These are phyloP conservation scores for Mactromeris polynyma DNA, from an alignment of 2,888 invertebrate species.

Conservation along the genomic window DNA sequence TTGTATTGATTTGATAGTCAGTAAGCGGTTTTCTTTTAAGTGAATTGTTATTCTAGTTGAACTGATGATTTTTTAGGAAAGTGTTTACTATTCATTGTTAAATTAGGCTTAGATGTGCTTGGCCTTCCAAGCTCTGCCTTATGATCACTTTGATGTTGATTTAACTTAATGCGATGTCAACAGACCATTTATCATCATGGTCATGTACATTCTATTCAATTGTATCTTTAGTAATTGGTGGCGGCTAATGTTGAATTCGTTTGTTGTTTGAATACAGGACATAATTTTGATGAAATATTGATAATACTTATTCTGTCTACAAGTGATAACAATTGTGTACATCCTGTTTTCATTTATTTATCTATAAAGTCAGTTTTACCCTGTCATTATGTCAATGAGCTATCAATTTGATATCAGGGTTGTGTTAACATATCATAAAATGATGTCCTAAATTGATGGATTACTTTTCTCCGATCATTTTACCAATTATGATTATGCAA, in stretches of 20 bases:
- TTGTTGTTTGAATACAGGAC: background rate
- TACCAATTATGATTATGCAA: background rate
- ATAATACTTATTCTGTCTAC: background rate
- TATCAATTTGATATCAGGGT: background rate
- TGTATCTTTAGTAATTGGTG: background rate
- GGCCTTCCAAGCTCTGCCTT: background rate
- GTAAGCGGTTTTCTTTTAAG: no score
- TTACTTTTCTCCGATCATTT: background rate
- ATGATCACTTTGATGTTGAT: background rate
- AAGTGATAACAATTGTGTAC: background rate
- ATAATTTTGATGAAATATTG: background rate
- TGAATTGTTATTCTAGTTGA: no score
- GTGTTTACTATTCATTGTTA: background rate
- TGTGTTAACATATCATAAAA: background rate
- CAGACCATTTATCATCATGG: no score
- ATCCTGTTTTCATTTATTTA: slow-evolving; percentile 2
- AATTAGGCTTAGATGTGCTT: background rate
- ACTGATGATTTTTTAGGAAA: no score
- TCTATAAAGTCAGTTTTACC: background rate
- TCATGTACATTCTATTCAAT: no score
- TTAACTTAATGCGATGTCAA: background rate
- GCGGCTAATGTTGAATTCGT: background rate
- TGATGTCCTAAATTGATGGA: background rate
- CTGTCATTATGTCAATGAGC: background rate
- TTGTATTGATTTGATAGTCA: no score